Conservation (phyloP, 2,888 invertebrate species). For the Sylvicola cinctus region DNA sequence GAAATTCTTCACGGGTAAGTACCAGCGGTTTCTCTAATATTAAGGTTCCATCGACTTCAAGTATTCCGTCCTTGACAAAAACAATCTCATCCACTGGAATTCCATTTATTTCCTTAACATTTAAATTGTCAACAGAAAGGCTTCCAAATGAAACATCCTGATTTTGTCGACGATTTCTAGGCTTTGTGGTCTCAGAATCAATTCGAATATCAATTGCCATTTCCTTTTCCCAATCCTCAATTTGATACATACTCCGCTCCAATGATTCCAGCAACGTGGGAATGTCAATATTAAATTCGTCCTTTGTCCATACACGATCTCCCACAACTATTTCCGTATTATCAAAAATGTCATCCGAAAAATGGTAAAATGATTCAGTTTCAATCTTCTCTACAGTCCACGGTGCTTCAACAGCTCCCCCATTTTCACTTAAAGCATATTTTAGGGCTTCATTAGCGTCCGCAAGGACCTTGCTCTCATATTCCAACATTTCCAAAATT, state of each 20-base stretch:
- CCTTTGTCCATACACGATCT: slow-evolving; percentile 14
- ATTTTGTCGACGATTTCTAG: not conserved
- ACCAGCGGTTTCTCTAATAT: slow-evolving; percentile 13
- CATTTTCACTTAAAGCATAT: too few relatives aligned
- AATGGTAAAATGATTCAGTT: not conserved
- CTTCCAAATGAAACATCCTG: not conserved
- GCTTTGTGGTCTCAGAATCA: not conserved
- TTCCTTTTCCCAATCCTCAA: too few relatives aligned
- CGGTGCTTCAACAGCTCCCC: slow-evolving; percentile 9
- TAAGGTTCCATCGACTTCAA: slow-evolving; percentile 15
- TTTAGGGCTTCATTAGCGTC: slow-evolving; percentile 2
- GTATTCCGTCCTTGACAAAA: slow-evolving; percentile 14
- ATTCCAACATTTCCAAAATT: slow-evolving; percentile 5
- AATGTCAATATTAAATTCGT: slow-evolving; percentile 13
- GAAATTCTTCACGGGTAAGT: slow-evolving; percentile 7
- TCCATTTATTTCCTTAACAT: slow-evolving; percentile 17
- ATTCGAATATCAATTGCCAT: not conserved
- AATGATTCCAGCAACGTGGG: too few relatives aligned
- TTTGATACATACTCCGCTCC: not conserved
- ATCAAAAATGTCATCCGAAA: slow-evolving; percentile 6
- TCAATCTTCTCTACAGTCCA: slow-evolving; percentile 7
- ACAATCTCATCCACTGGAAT: slow-evolving; percentile 11
- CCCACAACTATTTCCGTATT: slow-evolving; percentile 15
- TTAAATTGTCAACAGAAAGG: slow-evolving; percentile 13
- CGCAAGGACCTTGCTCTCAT: slow-evolving; percentile 1